These are phyloP conservation scores for Lordiphosa clarofinis DNA, from an alignment of 1,140 invertebrate genomes.

Conservation along the genomic window DNA sequence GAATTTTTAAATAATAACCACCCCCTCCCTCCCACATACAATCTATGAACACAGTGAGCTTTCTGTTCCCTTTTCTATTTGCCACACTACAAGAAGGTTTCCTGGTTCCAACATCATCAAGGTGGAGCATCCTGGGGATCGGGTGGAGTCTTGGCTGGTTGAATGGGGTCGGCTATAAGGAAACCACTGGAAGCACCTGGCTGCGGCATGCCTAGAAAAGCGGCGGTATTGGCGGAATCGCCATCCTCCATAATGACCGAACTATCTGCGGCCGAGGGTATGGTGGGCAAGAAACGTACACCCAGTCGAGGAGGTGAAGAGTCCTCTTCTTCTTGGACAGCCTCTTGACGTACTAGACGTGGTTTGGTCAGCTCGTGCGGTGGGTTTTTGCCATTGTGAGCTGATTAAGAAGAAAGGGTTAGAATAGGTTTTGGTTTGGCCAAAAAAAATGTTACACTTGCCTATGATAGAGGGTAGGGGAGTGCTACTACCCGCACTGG, in stretches of 20 bases:
- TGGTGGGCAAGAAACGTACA: constrained; percentile 87
- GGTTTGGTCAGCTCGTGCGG: constrained; percentile 79
- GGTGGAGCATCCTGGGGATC: constrained; percentile 59
- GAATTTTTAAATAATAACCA: constrained; percentile 1
- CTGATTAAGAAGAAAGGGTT: constrained; percentile 16
- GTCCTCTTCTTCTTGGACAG: constrained; percentile 85
- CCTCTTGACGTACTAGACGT: constrained; percentile 87
- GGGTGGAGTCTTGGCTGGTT: constrained; percentile 64
- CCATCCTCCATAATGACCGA: constrained; percentile 88
- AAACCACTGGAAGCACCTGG: constrained; percentile 64
- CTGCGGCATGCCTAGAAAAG: constrained; percentile 57
- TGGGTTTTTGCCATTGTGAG: constrained; percentile 63
- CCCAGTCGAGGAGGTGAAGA: constrained; percentile 84
- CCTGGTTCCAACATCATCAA: constrained; percentile 57
- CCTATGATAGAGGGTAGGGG: constrained; percentile 73
- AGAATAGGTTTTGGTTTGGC: too few relatives aligned
- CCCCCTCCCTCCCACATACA: constrained; percentile 28
- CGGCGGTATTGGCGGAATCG: constrained; percentile 52
- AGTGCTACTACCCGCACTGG: constrained; percentile 84
- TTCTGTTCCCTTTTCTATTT: constrained; percentile 31
- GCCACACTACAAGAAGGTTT: constrained; percentile 47
- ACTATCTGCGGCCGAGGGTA: constrained; percentile 90
- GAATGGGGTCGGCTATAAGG: constrained; percentile 30
- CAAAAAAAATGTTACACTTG: constrained; percentile 12
- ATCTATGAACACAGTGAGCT: constrained; percentile 73